Evolutionary conservation across 2,113 vertebrate species (phyloP), one percentile per base, ranked within the genome.

Genomic region (Cyprinodon brontotheroides): DNA sequence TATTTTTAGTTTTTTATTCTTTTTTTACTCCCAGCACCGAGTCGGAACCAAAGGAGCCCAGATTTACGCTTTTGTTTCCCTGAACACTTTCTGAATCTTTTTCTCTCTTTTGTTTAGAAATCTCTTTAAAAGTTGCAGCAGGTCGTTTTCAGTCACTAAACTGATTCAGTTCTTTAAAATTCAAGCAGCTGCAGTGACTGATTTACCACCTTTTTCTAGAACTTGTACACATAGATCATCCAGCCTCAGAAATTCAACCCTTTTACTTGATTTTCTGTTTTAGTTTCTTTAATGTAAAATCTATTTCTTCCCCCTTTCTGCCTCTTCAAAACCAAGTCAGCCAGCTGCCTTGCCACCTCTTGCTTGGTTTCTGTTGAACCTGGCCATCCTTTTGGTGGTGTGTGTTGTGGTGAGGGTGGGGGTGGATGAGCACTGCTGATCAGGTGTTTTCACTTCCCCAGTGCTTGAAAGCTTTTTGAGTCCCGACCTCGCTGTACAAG

Each of bases 271-370:
- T 57, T 57, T 57, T 20, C n/a, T 53, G 7, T n/a, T 9, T 20
- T 1, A 53, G 50, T 20, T 53, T 57, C 0, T n/a, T n/a, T 57
- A 20, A n/a, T 82, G 57, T 85, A 53, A 53, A 68, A 53, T 70
- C 89, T 92, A 89, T 91, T 88, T 85, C 85, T 82, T n/a, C n/a
- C n/a, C n/a, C n/a, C n/a, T n/a, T n/a, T n/a, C n/a, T n/a, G n/a
- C n/a, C n/a, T n/a, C n/a, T n/a, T n/a, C n/a, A n/a, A n/a, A n/a
- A n/a, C n/a, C n/a, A n/a, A n/a, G n/a, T n/a, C n/a, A n/a, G 84
- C 85, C 84, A 85, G 82, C 82, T 79, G n/a, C 82, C 84, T 77
- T 50, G 79, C n/a, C n/a, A n/a, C n/a, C n/a, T n/a, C n/a, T n/a
- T n/a, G n/a, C n/a, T n/a, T n/a, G n/a, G n/a, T n/a, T n/a, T n/a